Evolutionary conservation across 35 echinoderm and acorn worm genomes (phyloP), one percentile per base, ranked within the genome.

Genomic region (Lytechinus variegatus): DNA sequence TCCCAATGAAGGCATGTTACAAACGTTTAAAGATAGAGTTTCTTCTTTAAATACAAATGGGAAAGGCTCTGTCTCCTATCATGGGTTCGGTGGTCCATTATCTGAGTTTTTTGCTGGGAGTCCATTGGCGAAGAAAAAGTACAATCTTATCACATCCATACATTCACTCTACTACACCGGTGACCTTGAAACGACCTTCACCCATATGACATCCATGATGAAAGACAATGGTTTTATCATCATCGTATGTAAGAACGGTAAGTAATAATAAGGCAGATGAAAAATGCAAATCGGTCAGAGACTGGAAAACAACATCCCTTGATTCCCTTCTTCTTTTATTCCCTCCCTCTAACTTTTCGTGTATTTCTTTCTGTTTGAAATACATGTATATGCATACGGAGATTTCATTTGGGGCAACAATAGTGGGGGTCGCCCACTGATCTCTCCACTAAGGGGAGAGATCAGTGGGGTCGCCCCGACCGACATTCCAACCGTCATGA

Each of bases 91-190:
- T 51, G n/a, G 87, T 88, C n/a, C 87, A 9, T 51, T 88, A 9
- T 88, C 87, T 11, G 16, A 88, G 16, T 88, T 88, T 16, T 4
- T 88, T 51, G 44, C n/a, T 51, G 44, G 16, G 9, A 11, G 87
- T 9, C n/a, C 44, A 8, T 51, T 28, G n/a, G 44, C 44, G 27
- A n/a, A n/a, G 9, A 88, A 27, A 8, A 88, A 88, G 87, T 88
- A 28, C 87, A 27, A 88, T 9, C 9, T 88, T 9, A 88, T 88
- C 87, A 88, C 16, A 14, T 27, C 87, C 27, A 88, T 88, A 27
- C 87, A 88, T 88, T 88, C 87, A 9, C n/a, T 88, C 87, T 88
- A 88, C 87, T 88, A 88, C 87, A 88, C 87, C 1, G 87, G 87
- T 51, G 87, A 88, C 44, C 11, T 88, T 88, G 87, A 88, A n/a